Base-by-base conservation (phyloP, 2,888 invertebrate species). In the Cenopis cana region DNA sequence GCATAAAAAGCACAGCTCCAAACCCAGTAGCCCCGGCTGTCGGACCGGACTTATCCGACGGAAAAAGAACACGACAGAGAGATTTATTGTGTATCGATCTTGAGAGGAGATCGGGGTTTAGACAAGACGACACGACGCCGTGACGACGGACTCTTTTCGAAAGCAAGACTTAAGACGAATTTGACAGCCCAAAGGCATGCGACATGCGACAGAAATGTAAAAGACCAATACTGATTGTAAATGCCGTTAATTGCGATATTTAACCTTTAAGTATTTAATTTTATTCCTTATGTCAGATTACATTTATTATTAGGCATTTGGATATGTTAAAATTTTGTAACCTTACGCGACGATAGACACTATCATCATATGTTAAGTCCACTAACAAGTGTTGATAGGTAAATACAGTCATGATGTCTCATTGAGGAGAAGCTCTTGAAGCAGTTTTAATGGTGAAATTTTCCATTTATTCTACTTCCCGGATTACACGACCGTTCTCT, bases 31-130 rank as follows among this genome's bases (percentile, higher is more conserved):
- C 89, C 74, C 78, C 77, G 78, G 79, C 87, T 87, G 89, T 88
- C 88, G 81, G 83, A 79, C 79, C 79, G 78, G 54, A 85, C 86
- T 87, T 86, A 86, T 83, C 83, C 78, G 78, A 77, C 79, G 75
- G 79, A 84, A 85, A 85, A 85, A 80, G 83, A 85, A 82, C 85
- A 85, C 77, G 82, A 81, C 77, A 76, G 65, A 76, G 82, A 88
- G 89, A 89, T 89, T 89, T 89, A 89, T 89, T 85, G 87, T 85
- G 85, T 87, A 89, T 89, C 88, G 89, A 90, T 89, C 89, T 85
- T 79, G 82, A 82, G 82, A 87, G 82, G 86, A 85, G 86, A 89
- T 89, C 87, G 85, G 86, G 85, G 59, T 14, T 70, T 70, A 70
- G 20, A 36, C 17, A n/a, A 1, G 12, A 41, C 65, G 70, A 54